Evolutionary conservation across 2,113 vertebrate genomes (phyloP).

Genomic region (Cathartes aura): DNA sequence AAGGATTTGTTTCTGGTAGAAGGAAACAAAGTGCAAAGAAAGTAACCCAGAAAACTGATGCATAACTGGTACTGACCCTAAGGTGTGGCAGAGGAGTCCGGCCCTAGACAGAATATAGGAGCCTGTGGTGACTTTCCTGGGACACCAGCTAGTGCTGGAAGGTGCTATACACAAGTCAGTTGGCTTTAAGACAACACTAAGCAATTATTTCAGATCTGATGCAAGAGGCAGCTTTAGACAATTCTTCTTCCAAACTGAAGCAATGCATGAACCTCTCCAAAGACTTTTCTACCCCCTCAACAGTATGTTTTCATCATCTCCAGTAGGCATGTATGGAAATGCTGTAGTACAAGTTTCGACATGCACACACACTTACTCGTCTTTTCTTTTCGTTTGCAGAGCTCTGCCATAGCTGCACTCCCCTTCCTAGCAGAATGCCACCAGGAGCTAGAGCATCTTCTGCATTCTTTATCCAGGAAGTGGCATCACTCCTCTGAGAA

Average conservation of each 20-base stretch:
- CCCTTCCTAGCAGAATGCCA: not conserved
- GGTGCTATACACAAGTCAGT: not conserved
- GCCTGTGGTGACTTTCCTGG: not conserved
- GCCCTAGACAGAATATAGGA: not conserved
- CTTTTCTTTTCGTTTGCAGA: not conserved
- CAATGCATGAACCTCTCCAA: not conserved
- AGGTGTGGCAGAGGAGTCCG: not conserved
- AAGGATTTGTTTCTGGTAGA: not conserved
- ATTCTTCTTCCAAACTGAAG: not conserved
- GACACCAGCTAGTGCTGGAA: not conserved
- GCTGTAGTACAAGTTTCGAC: not conserved
- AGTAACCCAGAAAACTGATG: not conserved
- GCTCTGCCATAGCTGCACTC: not conserved
- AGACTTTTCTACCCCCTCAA: not conserved
- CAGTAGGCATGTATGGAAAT: rapidly evolving
- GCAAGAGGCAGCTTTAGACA: not conserved
- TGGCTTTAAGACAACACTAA: not conserved
- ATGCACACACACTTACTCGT: not conserved
- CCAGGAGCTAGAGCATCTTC: not conserved
- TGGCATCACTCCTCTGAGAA: not conserved
- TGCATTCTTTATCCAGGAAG: not conserved
- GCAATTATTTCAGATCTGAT: not conserved
- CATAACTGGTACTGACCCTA: not conserved
- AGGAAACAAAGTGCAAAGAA: not conserved
- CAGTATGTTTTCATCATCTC: not conserved